Evolutionary conservation across 2,888 invertebrate genomes (phyloP), one percentile per base, ranked within the genome.

Genomic region (Lysandra coridon): DNA sequence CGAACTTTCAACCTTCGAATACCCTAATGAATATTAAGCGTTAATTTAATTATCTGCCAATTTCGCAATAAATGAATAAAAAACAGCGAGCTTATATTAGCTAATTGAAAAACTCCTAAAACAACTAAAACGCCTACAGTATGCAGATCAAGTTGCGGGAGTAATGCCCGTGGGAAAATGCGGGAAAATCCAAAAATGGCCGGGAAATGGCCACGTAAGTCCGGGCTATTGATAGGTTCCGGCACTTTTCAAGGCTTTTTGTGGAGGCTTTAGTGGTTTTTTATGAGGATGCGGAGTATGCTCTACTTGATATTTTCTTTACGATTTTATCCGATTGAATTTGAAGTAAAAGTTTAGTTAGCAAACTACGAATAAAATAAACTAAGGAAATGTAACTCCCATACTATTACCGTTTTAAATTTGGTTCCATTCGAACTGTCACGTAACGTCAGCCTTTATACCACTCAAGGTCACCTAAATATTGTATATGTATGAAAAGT

Each of bases 221-320:
- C 87, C 86, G 85, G 84, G 89, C 90, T 90, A 92, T 93, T 91
- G 93, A 93, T 94, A 91, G 91, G 89, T 90, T 88, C 88, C 88
- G 86, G 86, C 84, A 84, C 81, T 84, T 85, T 85, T 83, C 83
- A 84, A 85, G 84, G 85, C 82, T 91, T 91, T 90, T 89, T 87
- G 82, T 81, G 82, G 85, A 83, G 83, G 82, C 83, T 86, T 86
- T 84, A 83, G 83, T 83, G 82, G 82, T 89, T 86, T 86, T 78
- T 79, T 81, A 80, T 80, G 81, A 40, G 57, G 78, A 76, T 57
- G 49, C 30, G 80, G 79, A 81, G 77, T 77, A 74, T 82, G 81
- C 85, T 86, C 85, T 83, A 84, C 83, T 12, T 76, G 10, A 23
- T 79, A 53, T 49, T 30, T 23, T 64, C 1, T 23, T 30, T 7